Evolutionary conservation across 2,888 invertebrate species (phyloP), one percentile per base, ranked within the genome.

Genomic region (Xestia rhomboidea): DNA sequence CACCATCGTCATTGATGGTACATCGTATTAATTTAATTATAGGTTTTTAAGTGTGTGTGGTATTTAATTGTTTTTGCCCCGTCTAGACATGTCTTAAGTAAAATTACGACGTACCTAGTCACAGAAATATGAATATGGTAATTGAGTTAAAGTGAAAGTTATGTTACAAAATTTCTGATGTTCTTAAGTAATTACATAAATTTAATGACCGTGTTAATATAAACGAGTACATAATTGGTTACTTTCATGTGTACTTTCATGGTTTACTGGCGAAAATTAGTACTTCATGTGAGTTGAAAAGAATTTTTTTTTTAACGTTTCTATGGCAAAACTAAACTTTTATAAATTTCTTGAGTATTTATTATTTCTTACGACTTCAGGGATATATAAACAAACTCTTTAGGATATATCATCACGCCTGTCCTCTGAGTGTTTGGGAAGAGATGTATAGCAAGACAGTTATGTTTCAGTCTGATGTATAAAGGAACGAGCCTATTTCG

Each of bases 241-340:
- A 62, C 21, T 46, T 72, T 77, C 72, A 24, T 49, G 62, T n/a
- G n/a, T n/a, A n/a, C n/a, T n/a, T n/a, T n/a, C n/a, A n/a, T n/a
- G n/a, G 27, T 77, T 54, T 44, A 83, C 51, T 54, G 41, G 38
- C 18, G 34, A 67, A 83, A 49, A 73, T 67, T 24, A 64, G 41
- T 21, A 57, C n/a, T 64, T 64, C 3, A 63, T 24, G 18, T 63
- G 15, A 38, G 63, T n/a, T 38, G 1, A 15, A 63, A 62, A 63
- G 10, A 63, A 63, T n/a, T 63, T n/a, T 18, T 18, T 64, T 64
- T n/a, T 38, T n/a, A 41, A n/a, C 15, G 7, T 41, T n/a, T 30
- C 18, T 62, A 5, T 21, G n/a, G 7, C 6, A 38, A 21, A 27
- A 57, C 27, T 2, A 24, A 63, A 38, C 24, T 5, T 5, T 41